Percentiles rank a stretch among this genome's conserved stretches.
Conservation (phyloP, 2,797 vertebrate species). For the Xenops minutus region DNA sequence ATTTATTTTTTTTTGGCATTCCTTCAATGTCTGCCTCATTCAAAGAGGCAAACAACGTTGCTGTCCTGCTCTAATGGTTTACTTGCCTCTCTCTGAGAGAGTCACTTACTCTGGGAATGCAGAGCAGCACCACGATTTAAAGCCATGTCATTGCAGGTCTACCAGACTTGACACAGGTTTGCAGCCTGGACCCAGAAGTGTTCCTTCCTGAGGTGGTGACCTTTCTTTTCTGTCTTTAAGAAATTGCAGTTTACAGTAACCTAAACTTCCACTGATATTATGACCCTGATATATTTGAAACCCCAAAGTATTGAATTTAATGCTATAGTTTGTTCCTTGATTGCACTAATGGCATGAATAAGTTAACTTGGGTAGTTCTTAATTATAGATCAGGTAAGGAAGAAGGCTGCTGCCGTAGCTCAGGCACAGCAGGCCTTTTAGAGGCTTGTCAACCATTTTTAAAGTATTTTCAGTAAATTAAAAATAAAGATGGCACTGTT, state of each 20-base stretch:
- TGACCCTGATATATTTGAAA: background rate
- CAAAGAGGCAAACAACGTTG: background rate
- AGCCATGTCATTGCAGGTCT: background rate
- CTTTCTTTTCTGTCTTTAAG: background rate
- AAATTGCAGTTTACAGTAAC: background rate
- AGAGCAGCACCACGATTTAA: background rate
- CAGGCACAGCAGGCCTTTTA: background rate
- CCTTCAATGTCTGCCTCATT: background rate
- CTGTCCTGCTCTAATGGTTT: background rate
- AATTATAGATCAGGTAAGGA: background rate
- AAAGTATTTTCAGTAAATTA: background rate
- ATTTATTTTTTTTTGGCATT: background rate
- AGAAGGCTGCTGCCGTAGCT: background rate
- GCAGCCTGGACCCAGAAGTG: background rate
- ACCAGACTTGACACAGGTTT: fast-evolving
- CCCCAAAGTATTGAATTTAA: background rate
- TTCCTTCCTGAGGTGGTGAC: background rate
- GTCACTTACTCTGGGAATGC: background rate
- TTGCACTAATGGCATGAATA: background rate
- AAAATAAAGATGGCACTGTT: background rate
- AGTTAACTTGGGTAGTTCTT: background rate
- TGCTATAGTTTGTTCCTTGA: background rate
- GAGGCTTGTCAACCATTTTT: background rate
- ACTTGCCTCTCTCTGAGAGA: background rate
- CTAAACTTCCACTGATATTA: background rate